A percentile compares a stretch with the other conserved stretches of the same genome.
These are phyloP conservation scores for Drosophila lacertosa DNA, from an alignment of 1,140 invertebrate species.

Conservation along the genomic window DNA sequence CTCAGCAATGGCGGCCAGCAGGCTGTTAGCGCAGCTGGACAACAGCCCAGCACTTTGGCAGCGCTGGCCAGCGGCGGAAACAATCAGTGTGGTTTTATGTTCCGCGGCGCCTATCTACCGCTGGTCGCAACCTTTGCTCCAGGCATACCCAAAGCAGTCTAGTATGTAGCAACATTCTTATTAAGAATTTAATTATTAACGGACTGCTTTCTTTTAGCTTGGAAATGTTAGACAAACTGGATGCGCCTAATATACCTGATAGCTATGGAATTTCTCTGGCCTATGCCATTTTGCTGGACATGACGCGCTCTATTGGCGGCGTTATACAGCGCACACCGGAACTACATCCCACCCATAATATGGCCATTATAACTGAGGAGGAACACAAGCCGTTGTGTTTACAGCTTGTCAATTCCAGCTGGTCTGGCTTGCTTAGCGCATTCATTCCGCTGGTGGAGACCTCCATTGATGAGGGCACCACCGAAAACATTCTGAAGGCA, in stretches of 20 bases:
- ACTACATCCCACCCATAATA: constrained; percentile 74
- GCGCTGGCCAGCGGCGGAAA: constrained; percentile 72
- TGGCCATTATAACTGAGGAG: constrained; percentile 85
- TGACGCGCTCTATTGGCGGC: constrained; percentile 89
- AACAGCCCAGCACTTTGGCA: constrained; percentile 54
- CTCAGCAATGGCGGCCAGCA: constrained; percentile 86
- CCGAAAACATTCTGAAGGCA: constrained; percentile 95
- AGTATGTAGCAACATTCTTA: constrained; percentile 88
- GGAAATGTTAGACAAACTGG: constrained; percentile 97
- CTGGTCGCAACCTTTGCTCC: constrained; percentile 93
- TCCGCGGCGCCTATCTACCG: constrained; percentile 95
- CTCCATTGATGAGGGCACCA: constrained; percentile 95
- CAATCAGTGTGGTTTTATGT: constrained; percentile 96
- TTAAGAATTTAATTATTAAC: too few relatives aligned
- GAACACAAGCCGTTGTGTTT: constrained; percentile 86
- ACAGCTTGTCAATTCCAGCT: constrained; percentile 96
- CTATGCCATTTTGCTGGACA: constrained; percentile 95
- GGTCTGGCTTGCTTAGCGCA: constrained; percentile 96
- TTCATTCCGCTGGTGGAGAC: constrained; percentile 96
- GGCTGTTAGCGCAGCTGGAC: constrained; percentile 16
- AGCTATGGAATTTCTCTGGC: constrained; percentile 98
- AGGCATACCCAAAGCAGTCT: constrained; percentile 93
- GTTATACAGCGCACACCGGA: constrained; percentile 80
- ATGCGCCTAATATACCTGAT: constrained; percentile 95
- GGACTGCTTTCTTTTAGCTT: constrained; percentile 86